These are phyloP conservation scores for Sebastes matsubarae DNA, from an alignment of 2,797 vertebrate species.

Conservation along the genomic window DNA sequence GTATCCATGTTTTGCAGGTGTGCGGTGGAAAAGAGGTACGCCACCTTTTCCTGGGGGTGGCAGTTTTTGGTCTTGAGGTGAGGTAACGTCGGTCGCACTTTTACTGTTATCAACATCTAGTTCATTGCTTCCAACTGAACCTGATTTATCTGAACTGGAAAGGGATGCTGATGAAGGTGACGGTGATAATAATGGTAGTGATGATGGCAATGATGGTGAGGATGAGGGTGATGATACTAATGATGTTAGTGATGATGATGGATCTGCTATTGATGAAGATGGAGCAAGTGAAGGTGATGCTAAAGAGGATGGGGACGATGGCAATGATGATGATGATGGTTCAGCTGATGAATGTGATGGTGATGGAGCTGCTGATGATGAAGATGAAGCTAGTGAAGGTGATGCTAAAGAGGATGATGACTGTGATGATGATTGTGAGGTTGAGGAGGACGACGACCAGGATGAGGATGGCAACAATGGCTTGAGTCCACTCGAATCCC, in stretches of 20 bases:
- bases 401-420: neutral
- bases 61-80: neutral
- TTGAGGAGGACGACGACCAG: neutral
- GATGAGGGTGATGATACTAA: neutral
- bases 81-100: neutral
- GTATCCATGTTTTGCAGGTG: neutral
- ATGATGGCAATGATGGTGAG: neutral
- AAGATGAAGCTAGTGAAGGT: neutral
- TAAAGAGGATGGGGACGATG: neutral
- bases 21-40: neutral
- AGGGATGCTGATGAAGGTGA: neutral
- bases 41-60: neutral
- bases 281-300: neutral
- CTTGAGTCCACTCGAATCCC: conserved; percentile 5
- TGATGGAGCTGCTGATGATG: too few relatives aligned
- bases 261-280: neutral
- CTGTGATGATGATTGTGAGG: neutral
- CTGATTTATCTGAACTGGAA: conserved; percentile 22
- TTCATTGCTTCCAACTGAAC: conserved; percentile 4
- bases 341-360: neutral
- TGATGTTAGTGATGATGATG: neutral
- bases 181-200: neutral
- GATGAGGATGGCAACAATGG: conserved; percentile 12
- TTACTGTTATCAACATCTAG: neutral
- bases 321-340: neutral